These are phyloP conservation scores for Mormyrus lacerda DNA, from an alignment of 2,113 vertebrate species.

Conservation along the genomic window DNA sequence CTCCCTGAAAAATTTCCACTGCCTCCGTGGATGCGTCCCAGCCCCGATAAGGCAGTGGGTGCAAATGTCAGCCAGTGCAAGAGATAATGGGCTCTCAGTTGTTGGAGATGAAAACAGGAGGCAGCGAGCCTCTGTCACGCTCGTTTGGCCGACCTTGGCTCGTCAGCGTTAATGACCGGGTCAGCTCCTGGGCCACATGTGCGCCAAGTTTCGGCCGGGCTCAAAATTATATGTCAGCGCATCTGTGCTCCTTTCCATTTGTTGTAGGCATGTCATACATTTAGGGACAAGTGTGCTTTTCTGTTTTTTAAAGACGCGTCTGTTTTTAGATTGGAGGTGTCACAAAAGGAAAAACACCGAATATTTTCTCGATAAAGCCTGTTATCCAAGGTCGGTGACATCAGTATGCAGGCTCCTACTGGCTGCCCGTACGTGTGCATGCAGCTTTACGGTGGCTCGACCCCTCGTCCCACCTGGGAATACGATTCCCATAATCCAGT, in stretches of 20 bases:
- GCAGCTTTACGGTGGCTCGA: too few relatives aligned
- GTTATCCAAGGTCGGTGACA: not conserved
- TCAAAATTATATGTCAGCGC: slow-evolving; percentile 8
- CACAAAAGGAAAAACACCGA: not conserved
- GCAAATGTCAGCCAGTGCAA: not conserved
- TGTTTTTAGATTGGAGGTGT: not conserved
- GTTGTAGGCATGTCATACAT: slow-evolving; percentile 20
- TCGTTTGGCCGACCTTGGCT: not conserved
- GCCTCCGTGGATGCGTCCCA: not conserved
- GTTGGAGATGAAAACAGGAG: slow-evolving; percentile 4
- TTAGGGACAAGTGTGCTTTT: not conserved
- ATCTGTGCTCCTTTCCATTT: slow-evolving; percentile 1
- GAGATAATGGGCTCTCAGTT: not conserved
- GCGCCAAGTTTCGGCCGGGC: not conserved
- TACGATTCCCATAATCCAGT: not conserved
- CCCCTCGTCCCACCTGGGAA: not conserved
- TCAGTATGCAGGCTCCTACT: not conserved
- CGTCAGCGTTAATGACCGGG: not conserved
- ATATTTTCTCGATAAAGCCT: not conserved
- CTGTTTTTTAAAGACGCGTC: not conserved
- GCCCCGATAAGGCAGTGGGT: too few relatives aligned
- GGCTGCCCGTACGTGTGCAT: too few relatives aligned
- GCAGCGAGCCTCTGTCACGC: not conserved
- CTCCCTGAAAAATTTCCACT: not conserved
- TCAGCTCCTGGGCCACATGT: not conserved